These are phyloP conservation scores for Pseudomugil gertrudae DNA, from an alignment of 2,797 vertebrate species.

Conservation along the genomic window DNA sequence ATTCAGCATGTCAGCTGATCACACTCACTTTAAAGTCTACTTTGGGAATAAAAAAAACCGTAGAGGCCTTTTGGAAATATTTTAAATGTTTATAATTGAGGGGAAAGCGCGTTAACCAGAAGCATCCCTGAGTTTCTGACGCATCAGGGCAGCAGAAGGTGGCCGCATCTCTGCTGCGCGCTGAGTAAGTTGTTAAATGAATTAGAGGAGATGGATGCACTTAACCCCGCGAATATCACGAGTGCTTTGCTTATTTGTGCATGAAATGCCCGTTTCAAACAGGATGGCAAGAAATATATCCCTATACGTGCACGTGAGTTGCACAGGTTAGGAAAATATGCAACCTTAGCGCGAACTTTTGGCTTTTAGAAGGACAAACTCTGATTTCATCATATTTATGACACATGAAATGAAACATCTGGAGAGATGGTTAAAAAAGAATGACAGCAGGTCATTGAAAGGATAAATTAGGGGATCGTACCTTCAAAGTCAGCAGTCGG, in stretches of 20 bases:
- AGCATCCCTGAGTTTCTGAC: neutral
- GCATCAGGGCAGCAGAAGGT: slow-evolving; percentile 1
- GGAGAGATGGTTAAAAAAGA: neutral
- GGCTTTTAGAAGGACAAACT: slow-evolving; percentile 7
- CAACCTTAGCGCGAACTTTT: slow-evolving; percentile 10
- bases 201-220: slow-evolving; percentile 58
- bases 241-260: slow-evolving; percentile 46
- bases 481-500: slow-evolving; percentile 83
- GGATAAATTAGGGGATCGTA: slow-evolving; percentile 46
- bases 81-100: neutral
- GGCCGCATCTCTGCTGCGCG: slow-evolving; percentile 35
- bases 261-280: slow-evolving; percentile 38
- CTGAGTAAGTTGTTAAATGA: slow-evolving; percentile 58
- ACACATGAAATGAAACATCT: slow-evolving; percentile 17
- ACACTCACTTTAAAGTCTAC: neutral
- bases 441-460: neutral
- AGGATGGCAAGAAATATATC: neutral
- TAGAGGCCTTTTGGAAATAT: neutral
- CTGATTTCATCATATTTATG: slow-evolving; percentile 9
- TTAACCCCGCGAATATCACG: slow-evolving; percentile 57
- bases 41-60: neutral
- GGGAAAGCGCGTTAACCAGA: neutral
- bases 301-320: neutral
- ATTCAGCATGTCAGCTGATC: slow-evolving; percentile 39
- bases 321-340: neutral